These are phyloP conservation scores for Euura saliciscinereae DNA, from an alignment of 1,140 invertebrate species.

Conservation along the genomic window DNA sequence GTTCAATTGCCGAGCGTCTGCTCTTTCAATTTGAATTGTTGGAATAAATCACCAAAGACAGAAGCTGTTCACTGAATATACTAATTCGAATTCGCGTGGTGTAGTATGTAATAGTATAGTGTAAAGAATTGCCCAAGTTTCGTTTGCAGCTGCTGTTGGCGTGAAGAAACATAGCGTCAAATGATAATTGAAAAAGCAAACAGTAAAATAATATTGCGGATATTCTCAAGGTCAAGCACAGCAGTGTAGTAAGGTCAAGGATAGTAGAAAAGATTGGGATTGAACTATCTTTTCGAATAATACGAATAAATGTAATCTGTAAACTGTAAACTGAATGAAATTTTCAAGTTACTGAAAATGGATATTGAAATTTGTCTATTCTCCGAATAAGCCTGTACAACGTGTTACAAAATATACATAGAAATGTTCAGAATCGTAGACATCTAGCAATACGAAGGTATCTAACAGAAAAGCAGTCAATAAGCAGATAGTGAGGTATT, in stretches of 20 bases:
- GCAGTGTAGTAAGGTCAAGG: background rate
- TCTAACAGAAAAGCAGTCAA: constrained; percentile 2
- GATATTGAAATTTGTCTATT: background rate
- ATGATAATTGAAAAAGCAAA: no score
- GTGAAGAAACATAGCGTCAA: background rate
- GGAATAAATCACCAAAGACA: no score
- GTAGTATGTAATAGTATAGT: no score
- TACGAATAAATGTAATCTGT: background rate
- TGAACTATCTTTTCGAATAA: background rate
- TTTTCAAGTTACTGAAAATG: background rate
- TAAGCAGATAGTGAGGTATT: background rate
- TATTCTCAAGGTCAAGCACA: background rate
- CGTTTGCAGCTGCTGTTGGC: background rate
- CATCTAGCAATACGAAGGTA: background rate
- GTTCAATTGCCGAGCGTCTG: no score
- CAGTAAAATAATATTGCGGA: background rate
- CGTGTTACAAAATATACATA: background rate
- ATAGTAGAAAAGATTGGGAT: background rate
- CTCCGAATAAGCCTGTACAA: background rate
- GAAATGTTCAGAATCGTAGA: background rate
- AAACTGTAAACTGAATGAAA: background rate
- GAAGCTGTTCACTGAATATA: no score
- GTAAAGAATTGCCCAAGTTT: no score
- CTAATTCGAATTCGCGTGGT: no score
- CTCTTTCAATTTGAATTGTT: no score